These are phyloP conservation scores for Psettodes erumei DNA, from an alignment of 2,113 vertebrate species.

Conservation along the genomic window DNA sequence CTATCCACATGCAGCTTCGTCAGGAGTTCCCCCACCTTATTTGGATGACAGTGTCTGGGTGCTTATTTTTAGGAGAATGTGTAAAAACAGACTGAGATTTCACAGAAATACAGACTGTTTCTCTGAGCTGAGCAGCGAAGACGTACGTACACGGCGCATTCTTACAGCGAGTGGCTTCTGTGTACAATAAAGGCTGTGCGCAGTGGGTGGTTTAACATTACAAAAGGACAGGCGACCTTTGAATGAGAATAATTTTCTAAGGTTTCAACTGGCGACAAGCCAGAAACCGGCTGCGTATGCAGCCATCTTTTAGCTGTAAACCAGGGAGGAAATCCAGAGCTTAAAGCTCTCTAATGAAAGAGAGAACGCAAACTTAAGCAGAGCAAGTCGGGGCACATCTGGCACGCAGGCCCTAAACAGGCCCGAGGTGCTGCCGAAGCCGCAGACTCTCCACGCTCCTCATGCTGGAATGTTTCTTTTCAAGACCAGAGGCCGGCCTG, in stretches of 20 bases:
- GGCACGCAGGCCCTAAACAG: constrained; percentile 53
- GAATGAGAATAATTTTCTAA: constrained; percentile 2
- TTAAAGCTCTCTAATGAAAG: constrained; percentile 40
- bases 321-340: constrained; percentile 18
- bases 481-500: constrained; percentile 40
- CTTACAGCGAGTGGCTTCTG: constrained; percentile 30
- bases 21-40: constrained; percentile 30
- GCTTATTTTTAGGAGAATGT: constrained; percentile 26
- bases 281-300: background rate
- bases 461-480: constrained; percentile 34
- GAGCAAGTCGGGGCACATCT: constrained; percentile 75
- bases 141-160: background rate
- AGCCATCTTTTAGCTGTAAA: background rate
- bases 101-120: constrained; percentile 24
- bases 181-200: constrained; percentile 33
- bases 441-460: constrained; percentile 43
- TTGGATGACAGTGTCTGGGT: constrained; percentile 11
- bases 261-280: background rate
- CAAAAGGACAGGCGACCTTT: constrained; percentile 30
- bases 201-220: constrained; percentile 24
- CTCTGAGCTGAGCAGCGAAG: constrained; percentile 19
- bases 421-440: constrained; percentile 61
- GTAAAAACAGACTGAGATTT: constrained; percentile 25
- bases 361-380: constrained; percentile 44
- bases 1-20: constrained; percentile 45